A percentile compares a stretch with the other conserved stretches of the same genome.
phyloP scores from a whole-genome alignment of 2,888 invertebrate genomes.

The Leptarthrus brevirostris region DNA sequence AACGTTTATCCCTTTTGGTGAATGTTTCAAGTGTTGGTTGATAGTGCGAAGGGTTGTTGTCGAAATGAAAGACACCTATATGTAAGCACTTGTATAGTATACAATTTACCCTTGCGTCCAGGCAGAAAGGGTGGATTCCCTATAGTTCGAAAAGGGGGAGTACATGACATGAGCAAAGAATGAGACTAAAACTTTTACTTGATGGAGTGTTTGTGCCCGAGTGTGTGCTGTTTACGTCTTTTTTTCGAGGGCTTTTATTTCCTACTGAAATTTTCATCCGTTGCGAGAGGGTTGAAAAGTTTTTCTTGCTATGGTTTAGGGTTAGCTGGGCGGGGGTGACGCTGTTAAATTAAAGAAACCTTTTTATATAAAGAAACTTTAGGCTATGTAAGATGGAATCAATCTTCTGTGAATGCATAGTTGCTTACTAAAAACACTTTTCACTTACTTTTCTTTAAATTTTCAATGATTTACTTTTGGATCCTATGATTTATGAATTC shows the following conservation, averaged over 20 bases:
- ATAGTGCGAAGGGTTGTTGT: conserved; percentile 7
- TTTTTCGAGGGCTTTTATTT: conserved; percentile 18
- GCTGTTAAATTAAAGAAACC: conserved; percentile 18
- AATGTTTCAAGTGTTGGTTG: background rate
- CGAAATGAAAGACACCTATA: background rate
- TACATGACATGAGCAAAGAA: background rate
- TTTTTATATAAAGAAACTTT: conserved; percentile 23
- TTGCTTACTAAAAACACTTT: too few species aligned
- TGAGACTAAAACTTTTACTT: background rate
- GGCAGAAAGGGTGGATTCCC: conserved; percentile 17
- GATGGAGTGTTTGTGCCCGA: conserved; percentile 18
- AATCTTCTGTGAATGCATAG: too few species aligned
- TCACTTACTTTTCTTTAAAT: too few species aligned
- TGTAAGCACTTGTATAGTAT: conserved; percentile 33
- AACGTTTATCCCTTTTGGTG: conserved; percentile 36
- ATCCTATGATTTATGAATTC: too few species aligned
- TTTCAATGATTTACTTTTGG: too few species aligned
- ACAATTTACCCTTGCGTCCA: background rate
- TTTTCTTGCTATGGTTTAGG: background rate
- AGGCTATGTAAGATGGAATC: too few species aligned
- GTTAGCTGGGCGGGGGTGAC: background rate
- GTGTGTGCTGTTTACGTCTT: conserved; percentile 17
- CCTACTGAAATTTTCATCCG: background rate
- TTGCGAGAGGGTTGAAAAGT: conserved; percentile 38
- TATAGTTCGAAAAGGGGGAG: background rate